phyloP scores from a whole-genome alignment of 2,888 invertebrate species.

The Isotomurus palustris region DNA sequence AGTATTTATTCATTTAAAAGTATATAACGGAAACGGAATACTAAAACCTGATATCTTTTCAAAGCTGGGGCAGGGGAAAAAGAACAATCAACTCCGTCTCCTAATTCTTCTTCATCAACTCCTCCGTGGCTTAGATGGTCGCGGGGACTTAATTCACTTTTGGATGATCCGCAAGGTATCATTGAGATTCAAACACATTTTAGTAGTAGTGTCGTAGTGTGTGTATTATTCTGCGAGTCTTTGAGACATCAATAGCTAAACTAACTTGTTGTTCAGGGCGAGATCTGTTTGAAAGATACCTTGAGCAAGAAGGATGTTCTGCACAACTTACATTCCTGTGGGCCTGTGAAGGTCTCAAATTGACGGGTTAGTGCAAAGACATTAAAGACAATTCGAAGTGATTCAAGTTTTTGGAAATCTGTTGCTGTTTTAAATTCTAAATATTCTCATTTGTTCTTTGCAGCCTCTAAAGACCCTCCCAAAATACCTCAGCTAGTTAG shows the following conservation, averaged over 20 bases:
- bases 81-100: conserved; percentile 23
- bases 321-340: conserved; percentile 88
- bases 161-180: conserved; percentile 78
- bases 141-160: conserved; percentile 71
- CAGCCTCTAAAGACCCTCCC: conserved; percentile 60
- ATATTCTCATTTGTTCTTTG: background rate
- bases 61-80: background rate
- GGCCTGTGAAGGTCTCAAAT: conserved; percentile 70
- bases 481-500: conserved; percentile 70
- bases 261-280: conserved; percentile 53
- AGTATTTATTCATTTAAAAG: too few species aligned
- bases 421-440: conserved; percentile 1
- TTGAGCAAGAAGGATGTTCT: conserved; percentile 50
- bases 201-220: background rate
- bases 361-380: conserved; percentile 25
- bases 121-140: conserved; percentile 86
- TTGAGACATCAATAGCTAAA: background rate
- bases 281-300: conserved; percentile 63
- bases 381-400: too few species aligned
- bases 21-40: background rate
- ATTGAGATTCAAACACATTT: background rate
- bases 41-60: background rate
- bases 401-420: too few species aligned
- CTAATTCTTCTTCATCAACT: conserved; percentile 46
- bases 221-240: background rate